phyloP scores from a whole-genome alignment of 2,888 invertebrate species.

The Cetonia aurata region DNA sequence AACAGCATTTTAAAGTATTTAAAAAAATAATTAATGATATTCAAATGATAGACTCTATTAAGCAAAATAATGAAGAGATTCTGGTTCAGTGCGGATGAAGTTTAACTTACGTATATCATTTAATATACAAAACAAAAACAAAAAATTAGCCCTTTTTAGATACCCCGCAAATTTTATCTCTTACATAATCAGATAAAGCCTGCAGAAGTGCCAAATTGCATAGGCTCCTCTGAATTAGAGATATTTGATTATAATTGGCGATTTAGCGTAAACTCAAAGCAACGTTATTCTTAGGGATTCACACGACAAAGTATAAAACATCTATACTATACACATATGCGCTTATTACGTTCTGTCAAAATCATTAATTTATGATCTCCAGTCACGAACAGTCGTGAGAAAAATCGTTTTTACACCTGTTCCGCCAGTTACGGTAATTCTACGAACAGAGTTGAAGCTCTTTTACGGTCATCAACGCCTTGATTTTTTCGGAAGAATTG shows the following conservation, averaged over 20 bases:
- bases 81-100: too few species aligned
- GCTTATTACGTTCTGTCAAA: conserved; percentile 3
- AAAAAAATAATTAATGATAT: too few species aligned
- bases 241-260: not conserved
- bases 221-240: not conserved
- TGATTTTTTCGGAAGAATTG: conserved; percentile 4
- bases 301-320: too few species aligned
- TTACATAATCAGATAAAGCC: too few species aligned
- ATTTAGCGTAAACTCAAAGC: not conserved
- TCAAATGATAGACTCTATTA: too few species aligned
- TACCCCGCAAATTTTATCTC: too few species aligned
- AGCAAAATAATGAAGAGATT: too few species aligned
- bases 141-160: too few species aligned
- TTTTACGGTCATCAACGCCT: conserved; percentile 21
- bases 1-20: too few species aligned
- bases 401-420: conserved; percentile 37
- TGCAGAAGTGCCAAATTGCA: not conserved
- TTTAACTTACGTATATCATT: too few species aligned
- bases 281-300: not conserved
- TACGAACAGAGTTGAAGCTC: not conserved
- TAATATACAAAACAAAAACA: too few species aligned
- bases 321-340: too few species aligned
- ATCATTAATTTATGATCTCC: conserved; percentile 10
- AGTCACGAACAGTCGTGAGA: conserved; percentile 21
- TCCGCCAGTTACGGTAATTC: conserved; percentile 9